These are phyloP conservation scores for Ditylenchus weischeri DNA, from an alignment of 2,888 invertebrate species.

Conservation along the genomic window DNA sequence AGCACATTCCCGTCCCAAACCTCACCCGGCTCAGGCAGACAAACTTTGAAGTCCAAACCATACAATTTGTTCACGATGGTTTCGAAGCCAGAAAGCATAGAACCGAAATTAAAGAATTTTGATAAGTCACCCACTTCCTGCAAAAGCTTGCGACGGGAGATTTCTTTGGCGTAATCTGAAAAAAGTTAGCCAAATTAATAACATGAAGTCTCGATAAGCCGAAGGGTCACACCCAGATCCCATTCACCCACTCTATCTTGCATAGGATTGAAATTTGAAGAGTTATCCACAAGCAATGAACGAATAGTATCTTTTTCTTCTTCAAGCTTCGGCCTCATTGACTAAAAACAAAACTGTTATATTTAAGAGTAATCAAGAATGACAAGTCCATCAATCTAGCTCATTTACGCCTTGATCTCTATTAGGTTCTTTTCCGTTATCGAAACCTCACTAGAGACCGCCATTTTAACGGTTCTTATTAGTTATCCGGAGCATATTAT, in stretches of 20 bases:
- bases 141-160: conserved; percentile 18
- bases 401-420: no score
- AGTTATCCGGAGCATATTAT: no score
- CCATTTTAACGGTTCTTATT: no score
- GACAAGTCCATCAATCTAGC: no score
- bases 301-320: conserved; percentile 20
- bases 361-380: no score
- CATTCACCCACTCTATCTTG: conserved; percentile 23
- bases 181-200: no score
- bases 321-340: not conserved
- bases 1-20: conserved; percentile 83
- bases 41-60: conserved; percentile 38
- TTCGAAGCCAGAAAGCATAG: conserved; percentile 81
- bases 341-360: conserved; percentile 10
- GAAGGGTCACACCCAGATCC: conserved; percentile 12
- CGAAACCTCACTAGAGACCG: no score
- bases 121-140: conserved; percentile 14
- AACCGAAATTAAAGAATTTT: conserved; percentile 25
- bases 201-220: no score
- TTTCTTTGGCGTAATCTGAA: conserved; percentile 8
- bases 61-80: conserved; percentile 68
- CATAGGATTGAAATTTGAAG: not conserved
- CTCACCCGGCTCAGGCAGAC: conserved; percentile 68
- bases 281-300: conserved; percentile 2
- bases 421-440: no score